phyloP scores from a whole-genome alignment of 2,888 invertebrate genomes.

The Hedychridium roseum region DNA sequence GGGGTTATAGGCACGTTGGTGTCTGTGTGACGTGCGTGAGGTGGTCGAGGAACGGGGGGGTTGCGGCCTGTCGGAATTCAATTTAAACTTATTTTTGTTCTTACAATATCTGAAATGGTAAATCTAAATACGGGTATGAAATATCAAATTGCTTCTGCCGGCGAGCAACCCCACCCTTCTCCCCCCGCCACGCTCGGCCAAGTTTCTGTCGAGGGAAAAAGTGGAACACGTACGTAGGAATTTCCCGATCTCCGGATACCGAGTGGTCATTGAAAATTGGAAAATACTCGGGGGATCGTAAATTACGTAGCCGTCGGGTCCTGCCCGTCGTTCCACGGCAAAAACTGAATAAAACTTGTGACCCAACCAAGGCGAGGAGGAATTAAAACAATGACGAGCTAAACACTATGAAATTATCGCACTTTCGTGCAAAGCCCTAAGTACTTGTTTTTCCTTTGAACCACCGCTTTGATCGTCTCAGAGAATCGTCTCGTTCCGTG shows the following conservation, averaged over 20 bases:
- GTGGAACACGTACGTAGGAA: conserved; percentile 11
- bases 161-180: conserved; percentile 15
- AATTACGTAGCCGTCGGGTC: conserved; percentile 44
- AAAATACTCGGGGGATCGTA: conserved; percentile 45
- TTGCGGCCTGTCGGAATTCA: conserved; percentile 50
- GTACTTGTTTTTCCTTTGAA: no score
- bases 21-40: background rate
- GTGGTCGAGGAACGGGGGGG: conserved; percentile 24
- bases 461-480: no score
- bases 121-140: conserved; percentile 59
- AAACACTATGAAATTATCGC: no score
- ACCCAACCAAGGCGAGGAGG: no score
- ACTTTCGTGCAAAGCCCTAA: no score
- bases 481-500: no score
- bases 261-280: conserved; percentile 53
- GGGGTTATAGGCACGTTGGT: conserved; percentile 2
- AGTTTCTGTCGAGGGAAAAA: conserved; percentile 6
- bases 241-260: conserved; percentile 29
- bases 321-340: no score
- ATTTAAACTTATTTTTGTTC: conserved; percentile 62
- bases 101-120: conserved; percentile 57
- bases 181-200: background rate
- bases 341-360: no score
- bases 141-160: conserved; percentile 55
- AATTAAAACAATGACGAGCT: no score